Evolutionary conservation across 2,797 vertebrate species (phyloP).

Genomic region (Sphenodon punctatus): DNA sequence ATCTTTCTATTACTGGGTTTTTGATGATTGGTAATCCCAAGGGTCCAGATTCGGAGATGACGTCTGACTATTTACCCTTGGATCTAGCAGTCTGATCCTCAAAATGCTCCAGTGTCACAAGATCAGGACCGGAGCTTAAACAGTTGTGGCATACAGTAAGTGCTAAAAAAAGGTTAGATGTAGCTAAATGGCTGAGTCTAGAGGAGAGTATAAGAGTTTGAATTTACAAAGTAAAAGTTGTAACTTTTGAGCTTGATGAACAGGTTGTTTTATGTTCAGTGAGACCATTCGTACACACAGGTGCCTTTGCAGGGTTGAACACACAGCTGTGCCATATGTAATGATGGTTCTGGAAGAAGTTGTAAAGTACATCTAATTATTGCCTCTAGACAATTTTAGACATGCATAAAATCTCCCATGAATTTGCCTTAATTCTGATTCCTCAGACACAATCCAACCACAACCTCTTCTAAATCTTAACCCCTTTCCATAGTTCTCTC

Average conservation of each 20-base stretch:
- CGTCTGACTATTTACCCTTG: too few species aligned
- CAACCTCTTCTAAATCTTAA: background rate
- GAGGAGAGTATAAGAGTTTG: too few species aligned
- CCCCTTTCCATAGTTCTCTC: background rate
- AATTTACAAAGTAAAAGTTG: too few species aligned
- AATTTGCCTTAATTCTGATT: background rate
- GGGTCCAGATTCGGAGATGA: background rate
- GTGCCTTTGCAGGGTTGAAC: too few species aligned
- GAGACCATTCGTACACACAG: too few species aligned
- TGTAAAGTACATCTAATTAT: background rate
- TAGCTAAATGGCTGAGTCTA: background rate
- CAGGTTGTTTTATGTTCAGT: too few species aligned
- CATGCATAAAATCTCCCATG: conserved; percentile 14
- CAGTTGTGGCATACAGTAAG: too few species aligned
- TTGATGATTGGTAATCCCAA: background rate
- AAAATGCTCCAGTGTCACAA: too few species aligned
- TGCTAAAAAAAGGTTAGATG: background rate
- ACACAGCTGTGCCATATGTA: too few species aligned
- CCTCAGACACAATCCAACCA: background rate
- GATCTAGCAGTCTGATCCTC: too few species aligned
- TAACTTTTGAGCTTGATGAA: too few species aligned
- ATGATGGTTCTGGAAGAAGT: background rate
- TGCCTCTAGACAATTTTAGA: background rate
- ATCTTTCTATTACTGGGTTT: background rate
- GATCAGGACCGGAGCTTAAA: too few species aligned